Base-by-base conservation (phyloP, 2,113 vertebrate genomes). In the Eonycteris spelaea region DNA sequence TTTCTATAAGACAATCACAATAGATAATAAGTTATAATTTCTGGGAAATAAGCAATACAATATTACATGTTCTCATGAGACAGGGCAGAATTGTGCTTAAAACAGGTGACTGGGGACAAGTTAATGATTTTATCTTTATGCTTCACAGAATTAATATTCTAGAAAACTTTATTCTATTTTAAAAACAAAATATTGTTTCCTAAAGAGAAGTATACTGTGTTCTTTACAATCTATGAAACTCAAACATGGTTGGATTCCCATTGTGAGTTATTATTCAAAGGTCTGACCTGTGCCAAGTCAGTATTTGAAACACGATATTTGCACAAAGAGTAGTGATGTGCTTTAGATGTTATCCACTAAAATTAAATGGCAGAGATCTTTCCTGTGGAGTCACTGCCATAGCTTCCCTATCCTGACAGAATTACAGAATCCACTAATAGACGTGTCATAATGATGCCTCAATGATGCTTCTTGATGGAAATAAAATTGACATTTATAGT, bases 301-400 rank as follows among this genome's bases (percentile, higher is more conserved):
- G 48, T 26, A 63, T 38, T 84, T 61, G 40, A 48, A 40, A n/a
- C 3, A 87, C 59, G n/a, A 73, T 15, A 48, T 71, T 22, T 86
- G 21, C 35, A 51, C n/a, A n/a, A 67, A 38, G 15, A 12, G 2
- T 7, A 28, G 28, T 4, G 0, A 1, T 22, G 0, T 1, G 21
- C 5, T 13, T 78, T 74, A 15, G 22, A 61, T 1, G 9, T 10
- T 59, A 67, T 7, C 65, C 16, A 35, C 33, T 48, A 33, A 92
- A 77, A 38, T 1, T 35, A 10, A 73, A 19, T 33, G 92, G 30
- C 18, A 43, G 8, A 86, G 8, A 21, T 48, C 3, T 22, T n/a
- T 73, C 61, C 40, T 57, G 16, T 79, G 9, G 1, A 14, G 11
- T 10, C 30, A 35, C 4, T 61, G 7, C 13, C 26, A 16, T 28